Evolutionary conservation across 2,113 vertebrate genomes (phyloP).

Genomic region (Oplegnathus fasciatus): DNA sequence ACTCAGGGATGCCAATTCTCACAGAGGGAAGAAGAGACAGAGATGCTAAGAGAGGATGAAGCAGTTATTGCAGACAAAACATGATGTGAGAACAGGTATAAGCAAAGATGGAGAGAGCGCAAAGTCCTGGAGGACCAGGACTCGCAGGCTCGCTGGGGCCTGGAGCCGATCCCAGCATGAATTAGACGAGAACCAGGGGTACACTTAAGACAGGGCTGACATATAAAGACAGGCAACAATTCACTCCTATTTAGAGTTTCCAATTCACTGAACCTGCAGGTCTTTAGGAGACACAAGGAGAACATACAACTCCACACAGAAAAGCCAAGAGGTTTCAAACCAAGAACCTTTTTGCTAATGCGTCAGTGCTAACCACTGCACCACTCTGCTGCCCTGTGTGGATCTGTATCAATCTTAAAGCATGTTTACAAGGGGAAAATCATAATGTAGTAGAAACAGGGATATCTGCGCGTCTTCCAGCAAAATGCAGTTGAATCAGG

Average conservation of each 20-base stretch:
- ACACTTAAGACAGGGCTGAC: not conserved
- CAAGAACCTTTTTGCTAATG: not conserved
- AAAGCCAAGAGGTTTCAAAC: not conserved
- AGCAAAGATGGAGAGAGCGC: not conserved
- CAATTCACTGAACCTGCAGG: not conserved
- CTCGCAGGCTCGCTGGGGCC: too few species aligned
- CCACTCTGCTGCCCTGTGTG: not conserved
- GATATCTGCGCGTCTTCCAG: too few species aligned
- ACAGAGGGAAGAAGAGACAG: not conserved
- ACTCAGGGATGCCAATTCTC: not conserved
- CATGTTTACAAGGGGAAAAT: conserved; percentile 2
- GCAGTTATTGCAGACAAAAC: not conserved
- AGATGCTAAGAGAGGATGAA: not conserved
- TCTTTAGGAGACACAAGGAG: not conserved
- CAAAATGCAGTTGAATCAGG: too few species aligned
- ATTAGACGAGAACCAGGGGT: not conserved
- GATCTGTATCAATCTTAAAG: not conserved
- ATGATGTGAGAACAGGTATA: not conserved
- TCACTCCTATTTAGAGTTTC: not conserved
- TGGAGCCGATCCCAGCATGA: not conserved
- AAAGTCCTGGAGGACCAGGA: not conserved
- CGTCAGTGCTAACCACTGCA: not conserved
- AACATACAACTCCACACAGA: not conserved
- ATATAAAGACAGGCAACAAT: not conserved
- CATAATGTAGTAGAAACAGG: too few species aligned